phyloP scores from a whole-genome alignment of 2,113 vertebrate genomes.

The Syngnathoides biaculeatus region DNA sequence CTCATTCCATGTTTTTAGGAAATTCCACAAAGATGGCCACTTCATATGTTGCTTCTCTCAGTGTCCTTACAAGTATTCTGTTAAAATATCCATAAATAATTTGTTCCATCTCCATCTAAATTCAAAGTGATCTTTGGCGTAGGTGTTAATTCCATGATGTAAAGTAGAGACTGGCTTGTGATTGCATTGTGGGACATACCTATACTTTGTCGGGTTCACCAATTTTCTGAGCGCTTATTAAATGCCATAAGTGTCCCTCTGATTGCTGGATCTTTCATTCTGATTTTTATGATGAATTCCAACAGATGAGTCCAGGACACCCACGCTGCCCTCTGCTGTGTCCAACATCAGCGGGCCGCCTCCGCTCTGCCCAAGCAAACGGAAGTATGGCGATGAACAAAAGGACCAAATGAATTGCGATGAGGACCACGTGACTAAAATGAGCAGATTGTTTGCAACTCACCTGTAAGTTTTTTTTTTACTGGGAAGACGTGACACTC shows the following conservation, averaged over 20 bases:
- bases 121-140: background rate
- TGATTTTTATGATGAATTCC: constrained; percentile 69
- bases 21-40: no score
- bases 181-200: background rate
- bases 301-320: constrained; percentile 86
- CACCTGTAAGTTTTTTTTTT: constrained; percentile 85
- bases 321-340: constrained; percentile 79
- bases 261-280: background rate
- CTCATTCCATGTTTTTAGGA: no score
- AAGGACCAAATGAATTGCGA: constrained; percentile 85
- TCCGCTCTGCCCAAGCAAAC: constrained; percentile 87
- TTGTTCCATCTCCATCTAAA: background rate
- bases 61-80: background rate
- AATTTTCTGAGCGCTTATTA: background rate
- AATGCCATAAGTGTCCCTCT: background rate
- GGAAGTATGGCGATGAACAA: constrained; percentile 87
- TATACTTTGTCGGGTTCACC: background rate
- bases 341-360: constrained; percentile 83
- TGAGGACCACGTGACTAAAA: constrained; percentile 87
- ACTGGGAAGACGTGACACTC: background rate
- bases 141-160: background rate
- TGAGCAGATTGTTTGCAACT: constrained; percentile 86
- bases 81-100: background rate
- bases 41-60: background rate
- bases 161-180: background rate